Base-by-base conservation (phyloP, 2,888 invertebrate genomes). In the Cosmia trapezina region DNA sequence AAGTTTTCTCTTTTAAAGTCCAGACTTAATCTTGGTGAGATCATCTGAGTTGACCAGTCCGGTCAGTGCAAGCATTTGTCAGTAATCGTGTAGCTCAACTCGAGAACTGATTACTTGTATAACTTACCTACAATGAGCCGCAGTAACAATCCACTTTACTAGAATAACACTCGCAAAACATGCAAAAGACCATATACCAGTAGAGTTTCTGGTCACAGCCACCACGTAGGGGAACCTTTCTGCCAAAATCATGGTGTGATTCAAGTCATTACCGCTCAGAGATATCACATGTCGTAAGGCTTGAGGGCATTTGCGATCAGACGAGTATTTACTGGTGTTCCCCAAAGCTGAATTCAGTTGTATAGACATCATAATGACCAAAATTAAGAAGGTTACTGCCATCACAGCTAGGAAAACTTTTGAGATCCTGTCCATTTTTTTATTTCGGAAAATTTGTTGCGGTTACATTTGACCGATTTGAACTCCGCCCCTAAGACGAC, bases 71-170 rank as follows among this genome's bases (percentile, higher is more conserved):
- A 51, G n/a, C 51, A 22, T 51, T 22, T 22, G 5, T 22, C 22
- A 22, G 12, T 12, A n/a, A 53, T 22, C 22, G 2, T 22, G 22
- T 22, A 53, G 12, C 53, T 53, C 12, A 53, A 22, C 12, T 22
- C 22, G n/a, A 53, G 22, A 53, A 22, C 62, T 33, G 45, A 19
- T 12, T 9, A 19, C n/a, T 5, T 2, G 5, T 17, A 22, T 61
- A 28, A 76, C 80, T 37, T 5, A 81, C 81, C 78, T 70, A 41
- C 81, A 81, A 33, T 73, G 82, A 6, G 82, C 81, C 0, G 81
- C n/a, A 1, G 65, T 70, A 9, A 82, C 56, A 1, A 81, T 70
- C 81, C 81, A 81, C 17, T 73, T 75, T 0, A 12, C 41, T 2
- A 82, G 43, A 1, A 81, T 61, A 0, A 81, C 12, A 33, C 82